Evolutionary conservation across 2,797 vertebrate genomes (phyloP).

Genomic region (Tachyglossus aculeatus): DNA sequence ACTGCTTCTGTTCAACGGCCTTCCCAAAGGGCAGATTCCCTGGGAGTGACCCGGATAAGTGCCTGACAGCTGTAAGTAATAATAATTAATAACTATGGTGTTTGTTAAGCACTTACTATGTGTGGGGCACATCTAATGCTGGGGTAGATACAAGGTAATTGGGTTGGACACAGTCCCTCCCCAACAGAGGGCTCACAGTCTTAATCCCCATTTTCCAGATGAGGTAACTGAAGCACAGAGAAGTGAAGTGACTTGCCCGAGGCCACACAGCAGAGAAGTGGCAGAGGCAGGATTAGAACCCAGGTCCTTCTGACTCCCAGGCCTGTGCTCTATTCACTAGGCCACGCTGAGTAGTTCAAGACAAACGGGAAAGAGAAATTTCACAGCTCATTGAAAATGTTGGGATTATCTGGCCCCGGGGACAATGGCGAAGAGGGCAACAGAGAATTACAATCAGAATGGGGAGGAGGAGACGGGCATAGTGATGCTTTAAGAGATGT

Average conservation of each 20-base stretch:
- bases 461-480: not conserved
- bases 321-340: not conserved
- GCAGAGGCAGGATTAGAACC: too few relatives aligned
- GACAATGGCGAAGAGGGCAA: not conserved
- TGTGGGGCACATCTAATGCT: too few relatives aligned
- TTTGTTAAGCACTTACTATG: too few relatives aligned
- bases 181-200: too few relatives aligned
- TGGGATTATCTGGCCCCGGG: not conserved
- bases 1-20: slow-evolving; percentile 11
- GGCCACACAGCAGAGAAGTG: too few relatives aligned
- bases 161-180: too few relatives aligned
- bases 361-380: not conserved
- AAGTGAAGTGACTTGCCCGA: too few relatives aligned
- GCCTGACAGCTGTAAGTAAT: slow-evolving; percentile 3
- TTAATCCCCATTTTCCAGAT: too few relatives aligned
- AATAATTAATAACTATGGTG: too few relatives aligned
- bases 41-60: not conserved
- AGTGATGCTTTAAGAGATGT: not conserved
- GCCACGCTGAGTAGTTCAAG: not conserved
- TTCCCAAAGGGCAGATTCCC: slow-evolving; percentile 5
- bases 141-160: too few relatives aligned
- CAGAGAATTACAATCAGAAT: not conserved
- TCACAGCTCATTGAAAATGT: not conserved
- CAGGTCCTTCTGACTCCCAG: too few relatives aligned
- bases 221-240: too few relatives aligned